A percentile compares a stretch with the other conserved stretches of the same genome.
These are phyloP conservation scores for human (Homo sapiens) DNA, from an alignment of 2,113 vertebrate genomes.

Conservation along the genomic window GRCh38 chr16:23280501-23281000, in stretches of 20 bases:
- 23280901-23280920: neutral
- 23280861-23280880: neutral
- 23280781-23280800: neutral
- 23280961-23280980: neutral
- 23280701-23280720: too few species aligned
- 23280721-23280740: neutral
- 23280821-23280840: neutral
- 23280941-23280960: neutral
- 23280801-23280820: neutral
- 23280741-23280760: neutral
- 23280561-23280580: neutral
- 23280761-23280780: neutral
- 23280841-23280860: neutral
- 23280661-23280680: neutral
- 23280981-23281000: too few species aligned
- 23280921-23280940: neutral
- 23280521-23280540: neutral
- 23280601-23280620: constrained; percentile 3
- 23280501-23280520: too few species aligned
- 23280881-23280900: neutral
- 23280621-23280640: neutral
- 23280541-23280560: neutral
- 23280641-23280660: neutral
- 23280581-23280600: neutral
- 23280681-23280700: neutral